Percentiles rank a stretch among this genome's conserved stretches.
phyloP scores from a whole-genome alignment of 2,797 vertebrate genomes.

The Neoniphon sammara region DNA sequence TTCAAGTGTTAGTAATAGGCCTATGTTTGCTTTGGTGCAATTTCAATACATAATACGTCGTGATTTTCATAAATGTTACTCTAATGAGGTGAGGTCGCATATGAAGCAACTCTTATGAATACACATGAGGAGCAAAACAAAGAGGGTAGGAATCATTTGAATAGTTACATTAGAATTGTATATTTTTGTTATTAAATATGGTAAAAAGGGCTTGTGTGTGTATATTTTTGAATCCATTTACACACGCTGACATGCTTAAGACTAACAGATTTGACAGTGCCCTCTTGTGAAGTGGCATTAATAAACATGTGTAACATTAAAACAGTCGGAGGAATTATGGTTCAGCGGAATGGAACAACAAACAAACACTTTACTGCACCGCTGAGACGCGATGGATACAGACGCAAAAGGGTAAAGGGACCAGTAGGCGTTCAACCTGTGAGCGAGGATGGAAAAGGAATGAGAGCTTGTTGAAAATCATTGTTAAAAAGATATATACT shows the following conservation, averaged over 20 bases:
- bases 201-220: conserved; percentile 87
- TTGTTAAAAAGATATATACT: neutral
- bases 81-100: conserved; percentile 92
- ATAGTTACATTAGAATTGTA: conserved; percentile 91
- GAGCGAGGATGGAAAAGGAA: neutral
- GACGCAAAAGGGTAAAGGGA: conserved; percentile 1
- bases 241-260: conserved; percentile 85
- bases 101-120: conserved; percentile 87
- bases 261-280: conserved; percentile 83
- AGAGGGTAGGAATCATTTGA: conserved; percentile 87
- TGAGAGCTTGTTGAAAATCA: neutral
- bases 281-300: conserved; percentile 90
- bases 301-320: conserved; percentile 88
- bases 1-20: conserved; percentile 88
- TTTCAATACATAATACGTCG: conserved; percentile 85
- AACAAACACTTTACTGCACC: conserved; percentile 28
- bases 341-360: conserved; percentile 49
- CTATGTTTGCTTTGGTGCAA: conserved; percentile 84
- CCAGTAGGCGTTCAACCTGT: neutral
- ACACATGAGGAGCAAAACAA: conserved; percentile 86
- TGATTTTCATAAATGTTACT: conserved; percentile 94
- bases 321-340: conserved; percentile 46
- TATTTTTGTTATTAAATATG: conserved; percentile 94
- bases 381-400: conserved; percentile 9
- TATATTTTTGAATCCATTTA: conserved; percentile 88